Evolutionary conservation across 30 jellyfish, hydroid and myxozoan genomes (phyloP), one percentile per base, ranked within the genome.

Genomic region (Haliclystus octoradiatus): DNA sequence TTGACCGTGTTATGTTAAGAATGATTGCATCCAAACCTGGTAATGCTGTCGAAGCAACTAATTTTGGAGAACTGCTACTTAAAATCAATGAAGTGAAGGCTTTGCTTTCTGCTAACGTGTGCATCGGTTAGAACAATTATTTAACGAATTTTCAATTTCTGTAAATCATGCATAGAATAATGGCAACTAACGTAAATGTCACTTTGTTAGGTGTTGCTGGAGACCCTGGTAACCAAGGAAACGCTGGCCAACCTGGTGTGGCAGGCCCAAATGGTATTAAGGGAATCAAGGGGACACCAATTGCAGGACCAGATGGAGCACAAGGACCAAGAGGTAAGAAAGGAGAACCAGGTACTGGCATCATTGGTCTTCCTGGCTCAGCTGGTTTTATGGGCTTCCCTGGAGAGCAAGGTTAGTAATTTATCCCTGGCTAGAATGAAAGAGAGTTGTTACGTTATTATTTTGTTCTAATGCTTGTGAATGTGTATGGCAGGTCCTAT

Each of bases 351-450:
- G 93, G 93, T 0, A 75, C 22, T 2, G 87, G 93, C 0, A 71
- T 78, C 47, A 74, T 27, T 7, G 97, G 97, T 31, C 53, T 29
- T 19, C 94, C 94, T 34, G 97, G 97, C 9, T 26, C 63, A 32
- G 84, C 62, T 7, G 96, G 96, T 2, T 51, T 78, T 46, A 82
- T 82, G 94, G 94, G 94, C 12, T 71, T 73, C 84, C 94, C 94
- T 24, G 94, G 94, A 4, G 74, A 80, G 40, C 27, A 31, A 31
- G 94, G 94, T 82, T 67, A 49, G 53, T 34, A 22, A 12, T 19
- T 40, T 14, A 12, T 65, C 7, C 70, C 14, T 14, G 49, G 13
- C 15, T 47, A 9, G 13, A 47, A 47, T 9, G 60, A 47, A 13
- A 9, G 60, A 13, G 60, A 9, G n/a, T n/a, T n/a, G n/a, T n/a